Evolutionary conservation across 1,140 invertebrate genomes (phyloP), one percentile per base, ranked within the genome.

Genomic region (Atta cephalotes): DNA sequence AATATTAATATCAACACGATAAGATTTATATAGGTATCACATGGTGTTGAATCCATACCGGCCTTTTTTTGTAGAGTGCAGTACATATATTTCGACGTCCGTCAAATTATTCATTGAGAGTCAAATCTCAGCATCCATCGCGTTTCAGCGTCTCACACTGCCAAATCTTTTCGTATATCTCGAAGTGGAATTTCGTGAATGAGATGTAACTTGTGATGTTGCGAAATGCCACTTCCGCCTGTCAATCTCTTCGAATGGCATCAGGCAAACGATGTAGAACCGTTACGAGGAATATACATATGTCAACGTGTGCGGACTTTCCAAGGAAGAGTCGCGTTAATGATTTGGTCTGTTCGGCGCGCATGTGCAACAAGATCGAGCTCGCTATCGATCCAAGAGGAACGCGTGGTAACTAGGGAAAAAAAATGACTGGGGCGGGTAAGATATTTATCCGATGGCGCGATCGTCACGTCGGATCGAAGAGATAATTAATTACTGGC

Each of bases 331-430:
- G 87, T 81, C 85, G 81, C 90, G 82, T 92, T 87, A 85, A 90
- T 85, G 80, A 90, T 92, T 93, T 89, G 88, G 88, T 92, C 85
- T 56, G 82, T 91, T 88, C 78, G 89, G 63, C 87, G 91, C 91
- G 91, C 91, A 91, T 92, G 90, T 87, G 91, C 91, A 86, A 91
- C 79, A 63, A 81, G 91, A 92, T 92, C 91, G 91, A 92, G 85
- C 90, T 92, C 92, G 92, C 91, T 93, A 91, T 90, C 90, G 90
- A 90, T 90, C 68, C 79, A 70, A 35, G 70, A 49, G 80, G 60
- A 49, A 31, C 53, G 25, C 25, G 45, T 58, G 35, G 65, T 5
- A 4, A 21, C 62, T 28, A 49, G 35, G 58, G 5, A 31, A 14
- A 28, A 65, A 49, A 70, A 28, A 68, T 10, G 51, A 88, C 31